These are phyloP conservation scores for Liasis olivaceus DNA, from an alignment of 2,797 vertebrate genomes.

Conservation along the genomic window DNA sequence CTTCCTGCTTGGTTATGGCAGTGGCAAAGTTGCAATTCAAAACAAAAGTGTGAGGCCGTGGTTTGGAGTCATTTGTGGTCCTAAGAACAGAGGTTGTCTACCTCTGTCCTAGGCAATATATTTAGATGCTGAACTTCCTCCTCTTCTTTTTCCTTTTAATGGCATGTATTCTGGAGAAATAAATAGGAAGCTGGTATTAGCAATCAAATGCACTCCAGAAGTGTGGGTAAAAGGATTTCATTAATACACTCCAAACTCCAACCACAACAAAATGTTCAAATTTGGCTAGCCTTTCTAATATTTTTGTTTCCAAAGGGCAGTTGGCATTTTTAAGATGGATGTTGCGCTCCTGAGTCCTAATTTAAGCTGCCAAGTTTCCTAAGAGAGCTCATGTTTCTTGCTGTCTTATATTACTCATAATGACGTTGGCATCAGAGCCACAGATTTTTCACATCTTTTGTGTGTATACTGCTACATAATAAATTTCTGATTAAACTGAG, in stretches of 20 bases:
- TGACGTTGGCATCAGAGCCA: neutral
- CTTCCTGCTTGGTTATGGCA: neutral
- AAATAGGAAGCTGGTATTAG: neutral
- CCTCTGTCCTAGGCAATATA: neutral
- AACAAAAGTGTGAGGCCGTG: neutral
- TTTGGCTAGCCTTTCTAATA: conserved; percentile 5
- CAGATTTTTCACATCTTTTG: neutral
- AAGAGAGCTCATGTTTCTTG: conserved; percentile 28
- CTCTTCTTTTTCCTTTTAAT: neutral
- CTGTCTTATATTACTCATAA: conserved; percentile 11
- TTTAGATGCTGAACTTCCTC: neutral
- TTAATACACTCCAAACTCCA: neutral
- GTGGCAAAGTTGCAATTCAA: neutral
- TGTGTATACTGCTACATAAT: neutral
- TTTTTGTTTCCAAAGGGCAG: conserved; percentile 21
- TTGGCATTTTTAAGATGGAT: conserved; percentile 31
- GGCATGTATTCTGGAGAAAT: neutral
- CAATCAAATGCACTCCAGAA: neutral
- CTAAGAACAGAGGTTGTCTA: neutral
- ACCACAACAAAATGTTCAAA: conserved; percentile 10
- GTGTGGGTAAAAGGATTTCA: conserved; percentile 13
- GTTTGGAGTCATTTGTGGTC: neutral
- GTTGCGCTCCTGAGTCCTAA: conserved; percentile 7
- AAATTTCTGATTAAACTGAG: conserved; percentile 1
- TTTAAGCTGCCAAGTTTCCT: conserved; percentile 25